Evolutionary conservation across 2,113 vertebrate species (phyloP).

Genomic region (Corynorhinus townsendii): DNA sequence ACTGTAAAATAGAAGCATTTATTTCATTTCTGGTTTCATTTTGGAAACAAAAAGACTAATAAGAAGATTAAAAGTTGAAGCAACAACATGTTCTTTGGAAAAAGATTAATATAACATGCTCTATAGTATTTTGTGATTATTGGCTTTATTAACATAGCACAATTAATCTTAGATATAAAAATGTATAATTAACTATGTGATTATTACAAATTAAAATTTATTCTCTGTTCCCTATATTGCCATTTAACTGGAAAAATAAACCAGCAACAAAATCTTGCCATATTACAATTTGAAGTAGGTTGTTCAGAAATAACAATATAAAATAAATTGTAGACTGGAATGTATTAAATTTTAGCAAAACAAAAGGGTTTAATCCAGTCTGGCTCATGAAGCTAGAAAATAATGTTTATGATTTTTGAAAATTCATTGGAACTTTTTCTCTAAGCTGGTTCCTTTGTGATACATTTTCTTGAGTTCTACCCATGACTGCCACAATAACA

Average conservation of each 20-base stretch:
- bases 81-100: not conserved
- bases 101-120: constrained; percentile 6
- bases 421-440: constrained; percentile 69
- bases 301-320: not conserved
- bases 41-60: not conserved
- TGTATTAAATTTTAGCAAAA: not conserved
- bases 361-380: not conserved
- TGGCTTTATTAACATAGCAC: constrained; percentile 16
- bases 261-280: not conserved
- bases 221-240: not conserved
- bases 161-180: not conserved
- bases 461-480: constrained; percentile 71
- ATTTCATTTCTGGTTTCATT: not conserved
- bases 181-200: not conserved
- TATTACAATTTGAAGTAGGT: not conserved
- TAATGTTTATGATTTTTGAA: not conserved
- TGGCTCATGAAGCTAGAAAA: not conserved
- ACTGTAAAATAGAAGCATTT: not conserved
- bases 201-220: constrained; percentile 11
- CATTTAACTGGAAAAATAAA: not conserved
- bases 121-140: not conserved
- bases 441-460: not conserved
- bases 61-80: not conserved
- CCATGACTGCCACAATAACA: constrained; percentile 87
- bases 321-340: not conserved